Base-by-base conservation (phyloP, 2,888 invertebrate species). In the Choreutis nemorana region DNA sequence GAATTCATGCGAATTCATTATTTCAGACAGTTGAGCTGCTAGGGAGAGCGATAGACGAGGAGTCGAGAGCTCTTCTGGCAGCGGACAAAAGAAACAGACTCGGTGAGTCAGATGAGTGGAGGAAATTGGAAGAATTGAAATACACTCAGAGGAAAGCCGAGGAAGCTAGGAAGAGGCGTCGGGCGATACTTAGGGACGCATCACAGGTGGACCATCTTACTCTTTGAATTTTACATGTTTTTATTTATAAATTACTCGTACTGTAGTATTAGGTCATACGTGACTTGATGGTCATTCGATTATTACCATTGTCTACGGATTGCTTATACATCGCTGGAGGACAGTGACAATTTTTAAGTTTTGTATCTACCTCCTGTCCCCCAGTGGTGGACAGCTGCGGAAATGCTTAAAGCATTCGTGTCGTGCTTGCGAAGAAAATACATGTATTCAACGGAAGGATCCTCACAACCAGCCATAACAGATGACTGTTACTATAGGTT, bases 41-140 rank as follows among this genome's bases (percentile, higher is more conserved):
- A 16, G 60, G 57, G 26, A 65, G 55, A 18, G 61, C 55, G 0
- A 20, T 70, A 10, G 63, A 66, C 20, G 63, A 60, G 3, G 60
- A 63, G 11, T 55, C 62, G 2, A 53, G 70, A 0, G 42, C 54
- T 3, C 42, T 45, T 2, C 43, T 70, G 2, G 77, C 70, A 0
- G 63, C 67, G 0, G 65, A 70, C 30, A 41, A 63, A 2, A 57
- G 77, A 1, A 30, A 36, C 16, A 48, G 56, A 5, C 46, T 54
- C 6, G 37, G 39, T 1, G 53, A 47, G 11, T 59, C 57, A 0
- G 61, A 64, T 7, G 48, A 59, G 32, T 50, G 55, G 41, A 45
- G 50, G 10, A 47, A 45, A 7, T 42, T 40, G 11, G 30, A 58
- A 1, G 61, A 65, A 18, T 36, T 63, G 4, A 44, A 48, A 2